Conservation (phyloP, 2,113 vertebrate genomes). For the Macaca nemestrina region DNA sequence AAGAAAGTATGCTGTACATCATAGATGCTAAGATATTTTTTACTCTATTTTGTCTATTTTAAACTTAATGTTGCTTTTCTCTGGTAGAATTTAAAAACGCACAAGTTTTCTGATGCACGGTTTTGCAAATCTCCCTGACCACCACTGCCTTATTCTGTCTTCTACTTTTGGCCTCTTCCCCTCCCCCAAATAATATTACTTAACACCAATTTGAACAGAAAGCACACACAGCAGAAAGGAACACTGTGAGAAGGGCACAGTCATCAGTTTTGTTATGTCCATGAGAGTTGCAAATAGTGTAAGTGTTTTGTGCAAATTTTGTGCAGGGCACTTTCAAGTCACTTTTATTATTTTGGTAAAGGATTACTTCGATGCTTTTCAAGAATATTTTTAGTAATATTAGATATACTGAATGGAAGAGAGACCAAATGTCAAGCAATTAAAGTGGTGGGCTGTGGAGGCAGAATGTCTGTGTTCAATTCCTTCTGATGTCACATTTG, state of each 20-base stretch:
- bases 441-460: neutral
- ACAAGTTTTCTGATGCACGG: neutral
- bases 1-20: neutral
- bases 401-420: neutral
- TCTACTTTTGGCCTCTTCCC: neutral
- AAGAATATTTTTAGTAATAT: neutral
- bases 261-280: neutral
- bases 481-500: neutral
- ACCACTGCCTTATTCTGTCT: neutral
- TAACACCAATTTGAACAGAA: neutral
- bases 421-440: neutral
- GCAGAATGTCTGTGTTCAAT: neutral
- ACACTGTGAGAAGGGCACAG: neutral
- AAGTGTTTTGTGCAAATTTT: neutral
- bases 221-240: neutral
- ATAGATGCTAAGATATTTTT: neutral
- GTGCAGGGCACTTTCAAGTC: neutral
- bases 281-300: neutral
- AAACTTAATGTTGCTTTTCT: neutral
- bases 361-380: neutral
- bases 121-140: neutral
- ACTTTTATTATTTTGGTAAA: constrained; percentile 36
- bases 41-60: neutral
- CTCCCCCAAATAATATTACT: neutral
- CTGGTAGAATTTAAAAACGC: neutral